Base-by-base conservation (phyloP, 2,888 invertebrate species). In the Abrostola tripartita region DNA sequence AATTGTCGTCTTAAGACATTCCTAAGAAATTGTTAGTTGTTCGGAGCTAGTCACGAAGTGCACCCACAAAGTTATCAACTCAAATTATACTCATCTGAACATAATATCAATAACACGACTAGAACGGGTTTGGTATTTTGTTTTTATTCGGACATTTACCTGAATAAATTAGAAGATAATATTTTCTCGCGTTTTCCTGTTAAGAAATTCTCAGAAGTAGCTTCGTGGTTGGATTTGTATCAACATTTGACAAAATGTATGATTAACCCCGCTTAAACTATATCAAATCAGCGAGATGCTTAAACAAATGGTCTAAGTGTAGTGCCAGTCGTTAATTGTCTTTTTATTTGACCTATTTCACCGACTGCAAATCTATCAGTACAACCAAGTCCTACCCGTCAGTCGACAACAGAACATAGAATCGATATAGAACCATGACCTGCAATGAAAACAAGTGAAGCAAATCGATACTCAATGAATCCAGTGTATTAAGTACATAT, bases 1-100 rank as follows among this genome's bases (percentile, higher is more conserved):
- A 74, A 62, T 73, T 60, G 42, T n/a, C 7, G 47, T 64, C 58
- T 42, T 10, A 44, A 53, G 38, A 68, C 62, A 73, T 73, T 73
- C 74, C 69, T 74, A 35, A 36, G 42, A 65, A 73, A 73, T 68
- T 68, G 44, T 52, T 42, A 51, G 61, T 40, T 36, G 44, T 60
- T 57, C 51, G 9, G 10, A 51, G 12, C 41, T 5, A 52, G 53
- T 74, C 74, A 74, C 74, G 58, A 64, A 41, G 10, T 42, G 11
- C 53, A 51, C 56, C 12, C 44, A 35, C n/a, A 14, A 14, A 44
- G 44, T 14, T 44, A 6, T 14, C 44, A 4, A 14, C 5, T 14
- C 44, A 14, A 44, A 44, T 14, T 44, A 44, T 12, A 44, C 44
- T 44, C 12, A 14, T 24, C 24, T 24, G 24, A 24, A 24, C 24